phyloP scores from a whole-genome alignment of 2,888 invertebrate genomes.

The Axea sp. region DNA sequence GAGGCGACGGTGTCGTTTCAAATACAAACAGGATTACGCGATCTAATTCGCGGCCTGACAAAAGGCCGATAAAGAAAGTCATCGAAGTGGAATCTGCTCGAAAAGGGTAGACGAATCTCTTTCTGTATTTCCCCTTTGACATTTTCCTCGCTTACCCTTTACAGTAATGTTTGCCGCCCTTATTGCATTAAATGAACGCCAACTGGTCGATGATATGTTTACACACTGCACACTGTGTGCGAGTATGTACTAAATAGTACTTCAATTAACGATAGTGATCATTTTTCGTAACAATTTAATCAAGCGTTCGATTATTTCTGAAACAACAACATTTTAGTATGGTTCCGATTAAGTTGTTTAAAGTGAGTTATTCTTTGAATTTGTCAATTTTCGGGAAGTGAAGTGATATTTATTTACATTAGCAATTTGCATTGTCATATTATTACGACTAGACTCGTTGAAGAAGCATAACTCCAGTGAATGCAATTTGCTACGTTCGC shows the following conservation, averaged over 20 bases:
- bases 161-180: conserved; percentile 63
- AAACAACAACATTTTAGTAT: too few relatives aligned
- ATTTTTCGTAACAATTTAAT: conserved; percentile 26
- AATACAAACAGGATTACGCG: conserved; percentile 77
- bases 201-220: conserved; percentile 60
- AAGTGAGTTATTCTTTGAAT: too few relatives aligned
- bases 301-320: background rate
- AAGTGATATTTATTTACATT: too few relatives aligned
- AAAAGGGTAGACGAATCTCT: conserved; percentile 60
- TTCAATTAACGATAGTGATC: conserved; percentile 51
- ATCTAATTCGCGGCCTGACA: conserved; percentile 77
- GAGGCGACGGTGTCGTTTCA: conserved; percentile 77
- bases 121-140: conserved; percentile 60
- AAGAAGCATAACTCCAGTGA: conserved; percentile 27
- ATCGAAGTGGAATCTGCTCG: conserved; percentile 66
- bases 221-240: conserved; percentile 55
- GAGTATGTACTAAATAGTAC: conserved; percentile 51
- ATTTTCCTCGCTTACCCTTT: conserved; percentile 64
- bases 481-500: conserved; percentile 37
- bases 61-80: conserved; percentile 74
- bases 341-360: too few relatives aligned
- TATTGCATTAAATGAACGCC: conserved; percentile 60
- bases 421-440: too few relatives aligned
- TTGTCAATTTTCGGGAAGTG: too few relatives aligned
- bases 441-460: background rate